Evolutionary conservation across 2,888 invertebrate species (phyloP).

Genomic region (Pasiphila rectangulata): DNA sequence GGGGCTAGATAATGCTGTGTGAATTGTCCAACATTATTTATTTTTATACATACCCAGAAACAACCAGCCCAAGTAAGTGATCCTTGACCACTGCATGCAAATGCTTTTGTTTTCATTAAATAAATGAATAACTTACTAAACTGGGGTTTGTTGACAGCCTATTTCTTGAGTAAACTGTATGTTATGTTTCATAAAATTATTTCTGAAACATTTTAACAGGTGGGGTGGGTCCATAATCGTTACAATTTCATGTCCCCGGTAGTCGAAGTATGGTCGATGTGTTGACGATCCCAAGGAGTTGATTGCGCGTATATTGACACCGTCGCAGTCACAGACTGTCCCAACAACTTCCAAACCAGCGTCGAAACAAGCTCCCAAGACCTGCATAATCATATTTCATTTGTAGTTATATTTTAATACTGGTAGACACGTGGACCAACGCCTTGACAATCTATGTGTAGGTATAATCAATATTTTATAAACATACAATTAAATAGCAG

Average conservation of each 20-base stretch:
- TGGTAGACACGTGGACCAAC: background rate
- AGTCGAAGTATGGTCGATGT: slow-evolving; percentile 12
- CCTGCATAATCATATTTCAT: slow-evolving; percentile 12
- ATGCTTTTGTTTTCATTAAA: background rate
- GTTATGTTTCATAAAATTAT: slow-evolving; percentile 19
- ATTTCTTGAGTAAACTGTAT: slow-evolving; percentile 16
- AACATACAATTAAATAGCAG: too few relatives aligned
- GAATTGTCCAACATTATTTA: too few relatives aligned
- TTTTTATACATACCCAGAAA: slow-evolving; percentile 11
- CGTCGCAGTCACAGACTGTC: slow-evolving; percentile 21
- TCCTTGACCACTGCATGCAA: too few relatives aligned
- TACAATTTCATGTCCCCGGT: slow-evolving; percentile 22
- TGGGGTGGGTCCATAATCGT: slow-evolving; percentile 27
- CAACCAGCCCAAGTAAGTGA: background rate
- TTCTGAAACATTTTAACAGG: slow-evolving; percentile 26
- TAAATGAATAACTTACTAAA: background rate
- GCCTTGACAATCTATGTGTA: too few relatives aligned
- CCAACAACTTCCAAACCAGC: slow-evolving; percentile 16
- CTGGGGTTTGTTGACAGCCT: background rate
- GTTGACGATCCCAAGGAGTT: slow-evolving; percentile 16
- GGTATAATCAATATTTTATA: too few relatives aligned
- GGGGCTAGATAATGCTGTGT: too few relatives aligned
- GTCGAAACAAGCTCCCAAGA: slow-evolving; percentile 12
- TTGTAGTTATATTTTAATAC: background rate
- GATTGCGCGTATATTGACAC: slow-evolving; percentile 22